Percentiles rank a stretch among this genome's conserved stretches.
Conservation (phyloP, 2,113 vertebrate genomes). For the Rhagologus leucostigma region DNA sequence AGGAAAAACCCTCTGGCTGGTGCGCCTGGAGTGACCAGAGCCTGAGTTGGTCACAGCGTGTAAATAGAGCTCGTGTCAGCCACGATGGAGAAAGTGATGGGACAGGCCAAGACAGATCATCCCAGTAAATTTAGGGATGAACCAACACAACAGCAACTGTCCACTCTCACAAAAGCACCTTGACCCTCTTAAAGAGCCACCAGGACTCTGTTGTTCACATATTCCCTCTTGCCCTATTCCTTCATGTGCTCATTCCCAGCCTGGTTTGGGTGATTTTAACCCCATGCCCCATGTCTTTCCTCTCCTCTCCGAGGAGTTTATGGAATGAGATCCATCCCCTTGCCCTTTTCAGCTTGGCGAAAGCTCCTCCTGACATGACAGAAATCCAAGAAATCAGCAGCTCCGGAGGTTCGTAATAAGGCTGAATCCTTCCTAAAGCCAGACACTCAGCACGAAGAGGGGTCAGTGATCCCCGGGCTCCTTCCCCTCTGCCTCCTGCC, state of each 20-base stretch:
- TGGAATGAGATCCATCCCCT: background rate
- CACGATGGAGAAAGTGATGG: background rate
- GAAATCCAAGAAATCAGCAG: conserved; percentile 52
- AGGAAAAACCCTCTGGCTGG: background rate
- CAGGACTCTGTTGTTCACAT: background rate
- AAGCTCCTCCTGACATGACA: conserved; percentile 11
- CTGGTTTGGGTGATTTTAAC: background rate
- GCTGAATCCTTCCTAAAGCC: conserved; percentile 53
- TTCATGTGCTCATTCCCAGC: background rate
- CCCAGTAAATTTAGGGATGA: background rate
- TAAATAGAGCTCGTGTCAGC: background rate
- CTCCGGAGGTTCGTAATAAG: conserved; percentile 12
- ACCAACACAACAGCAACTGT: fast-evolving
- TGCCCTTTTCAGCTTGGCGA: conserved; percentile 30
- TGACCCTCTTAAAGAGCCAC: background rate
- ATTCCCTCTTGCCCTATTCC: background rate
- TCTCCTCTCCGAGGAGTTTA: background rate
- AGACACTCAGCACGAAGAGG: conserved; percentile 53
- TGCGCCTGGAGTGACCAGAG: background rate
- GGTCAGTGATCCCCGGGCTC: conserved; percentile 50
- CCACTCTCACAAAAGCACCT: background rate
- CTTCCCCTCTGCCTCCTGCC: conserved; percentile 51
- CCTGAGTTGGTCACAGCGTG: background rate
- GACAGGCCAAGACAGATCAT: background rate
- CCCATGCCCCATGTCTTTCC: background rate